These are phyloP conservation scores for Masticophis lateralis DNA, from an alignment of 2,797 vertebrate genomes.

Conservation along the genomic window DNA sequence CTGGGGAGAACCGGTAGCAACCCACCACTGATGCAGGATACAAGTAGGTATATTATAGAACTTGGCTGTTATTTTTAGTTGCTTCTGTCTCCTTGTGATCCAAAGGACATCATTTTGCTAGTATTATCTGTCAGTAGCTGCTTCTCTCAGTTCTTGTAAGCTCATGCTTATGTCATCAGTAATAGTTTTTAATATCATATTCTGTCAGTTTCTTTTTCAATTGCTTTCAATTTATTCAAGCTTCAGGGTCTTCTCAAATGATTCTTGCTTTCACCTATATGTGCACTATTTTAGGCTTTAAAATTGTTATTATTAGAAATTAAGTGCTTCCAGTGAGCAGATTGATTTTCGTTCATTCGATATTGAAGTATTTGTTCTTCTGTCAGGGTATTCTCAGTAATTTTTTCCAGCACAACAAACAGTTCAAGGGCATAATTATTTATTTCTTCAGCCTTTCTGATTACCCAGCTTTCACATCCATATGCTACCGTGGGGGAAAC, in stretches of 20 bases:
- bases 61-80: not conserved
- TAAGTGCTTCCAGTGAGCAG: not conserved
- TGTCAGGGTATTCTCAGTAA: not conserved
- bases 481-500: not conserved
- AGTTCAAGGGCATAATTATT: not conserved
- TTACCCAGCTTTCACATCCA: not conserved
- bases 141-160: not conserved
- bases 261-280: not conserved
- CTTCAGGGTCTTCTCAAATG: not conserved
- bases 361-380: not conserved
- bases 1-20: no score
- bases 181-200: not conserved
- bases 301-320: not conserved
- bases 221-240: not conserved
- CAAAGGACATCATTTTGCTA: not conserved
- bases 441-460: not conserved
- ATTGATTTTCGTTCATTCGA: not conserved
- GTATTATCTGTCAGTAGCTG: not conserved
- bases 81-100: not conserved
- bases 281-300: not conserved
- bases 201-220: not conserved
- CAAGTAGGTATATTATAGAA: not conserved
- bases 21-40: not conserved
- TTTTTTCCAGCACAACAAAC: not conserved
- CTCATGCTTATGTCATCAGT: not conserved